Base-by-base conservation (phyloP, 2,888 invertebrate genomes). In the Eilema sororculum region DNA sequence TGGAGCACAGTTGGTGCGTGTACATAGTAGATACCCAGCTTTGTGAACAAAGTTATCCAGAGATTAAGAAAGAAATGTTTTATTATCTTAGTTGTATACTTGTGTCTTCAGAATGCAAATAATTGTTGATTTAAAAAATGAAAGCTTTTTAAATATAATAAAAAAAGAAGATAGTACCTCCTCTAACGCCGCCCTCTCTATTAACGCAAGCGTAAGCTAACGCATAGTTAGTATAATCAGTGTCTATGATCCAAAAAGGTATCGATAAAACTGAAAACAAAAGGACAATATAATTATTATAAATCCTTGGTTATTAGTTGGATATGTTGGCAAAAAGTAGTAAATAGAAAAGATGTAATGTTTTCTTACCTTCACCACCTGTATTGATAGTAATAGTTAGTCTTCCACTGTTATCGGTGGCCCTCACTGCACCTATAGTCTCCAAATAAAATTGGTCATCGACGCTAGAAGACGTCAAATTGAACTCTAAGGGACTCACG, bases 151-250 rank as follows among this genome's bases (percentile, higher is more conserved):
- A 33, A 33, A 8, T 33, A 33, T 12, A 37, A 33, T 22, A 22
- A 20, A 28, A 22, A 37, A 37, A 63, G 3, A 56, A 65, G 33
- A 41, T 61, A 80, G 88, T 86, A 95, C 95, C 86, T 83, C 79
- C 84, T 89, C 89, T 91, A 65, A 82, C 90, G 72, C 92, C 88
- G 5, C 71, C 22, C 56, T 72, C 65, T 16, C 85, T 68, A 52
- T 93, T 92, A 5, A 90, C 89, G 82, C 97, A 97, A 68, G 96
- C 96, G 93, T 96, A 97, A 12, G 96, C 96, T 1, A 97, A 93
- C 0, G 96, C 93, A 78, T 96, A 97, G 75, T 93, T 91, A 0
- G 88, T 89, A 83, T 97, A 97, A 84, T 97, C 96, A 0, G 96
- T 96, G 46, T 91, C 79, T 24, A 92, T 60, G 33, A 92, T 83